Evolutionary conservation across 2,113 vertebrate genomes (phyloP).

Genomic region (Entomyzon cyanotis): DNA sequence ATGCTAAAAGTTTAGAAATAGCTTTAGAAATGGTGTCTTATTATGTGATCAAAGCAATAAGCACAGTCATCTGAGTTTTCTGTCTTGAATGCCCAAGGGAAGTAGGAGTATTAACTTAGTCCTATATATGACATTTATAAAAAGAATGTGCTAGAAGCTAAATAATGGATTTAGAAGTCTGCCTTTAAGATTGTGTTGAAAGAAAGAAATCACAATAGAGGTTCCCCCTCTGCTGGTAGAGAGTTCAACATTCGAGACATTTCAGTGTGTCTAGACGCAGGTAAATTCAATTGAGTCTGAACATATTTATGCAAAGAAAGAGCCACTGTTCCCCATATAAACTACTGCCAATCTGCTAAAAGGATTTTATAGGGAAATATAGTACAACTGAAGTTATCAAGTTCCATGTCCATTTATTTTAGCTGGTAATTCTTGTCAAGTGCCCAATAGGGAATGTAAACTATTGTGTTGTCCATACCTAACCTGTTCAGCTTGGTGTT

Average conservation of each 20-base stretch:
- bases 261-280: not conserved
- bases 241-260: not conserved
- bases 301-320: not conserved
- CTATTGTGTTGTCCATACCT: not conserved
- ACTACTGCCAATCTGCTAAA: not conserved
- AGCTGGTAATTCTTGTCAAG: not conserved
- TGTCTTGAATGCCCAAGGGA: not conserved
- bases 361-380: not conserved
- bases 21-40: not conserved
- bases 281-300: not conserved
- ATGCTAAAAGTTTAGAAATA: not conserved
- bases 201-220: slow-evolving; percentile 27
- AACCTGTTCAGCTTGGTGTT: not conserved
- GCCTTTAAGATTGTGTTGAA: not conserved
- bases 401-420: not conserved
- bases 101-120: not conserved
- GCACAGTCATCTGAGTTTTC: not conserved
- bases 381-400: not conserved
- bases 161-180: slow-evolving; percentile 11
- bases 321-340: not conserved
- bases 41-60: not conserved
- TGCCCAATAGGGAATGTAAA: not conserved
- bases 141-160: not conserved
- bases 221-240: slow-evolving; percentile 7
- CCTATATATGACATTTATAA: not conserved